Conservation (phyloP, 2,888 invertebrate genomes). For the Tachina lurida region DNA sequence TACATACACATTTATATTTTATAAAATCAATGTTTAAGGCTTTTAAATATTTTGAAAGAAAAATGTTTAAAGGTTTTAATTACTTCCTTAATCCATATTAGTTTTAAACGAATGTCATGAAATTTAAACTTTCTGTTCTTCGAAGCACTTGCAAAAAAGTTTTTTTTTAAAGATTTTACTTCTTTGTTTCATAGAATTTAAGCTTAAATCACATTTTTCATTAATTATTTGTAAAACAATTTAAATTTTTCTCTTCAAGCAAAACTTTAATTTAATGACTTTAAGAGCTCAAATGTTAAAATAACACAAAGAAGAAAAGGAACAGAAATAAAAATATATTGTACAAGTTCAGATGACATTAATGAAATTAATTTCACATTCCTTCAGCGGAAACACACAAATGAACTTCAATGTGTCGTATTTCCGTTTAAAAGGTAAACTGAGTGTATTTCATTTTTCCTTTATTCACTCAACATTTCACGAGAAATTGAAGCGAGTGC, state of each 20-base stretch:
- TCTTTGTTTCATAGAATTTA: conserved; percentile 1
- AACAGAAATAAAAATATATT: not conserved
- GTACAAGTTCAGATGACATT: conserved; percentile 52
- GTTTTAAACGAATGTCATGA: no score
- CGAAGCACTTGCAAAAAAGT: no score
- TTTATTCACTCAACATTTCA: conserved; percentile 11
- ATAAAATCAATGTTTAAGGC: no score
- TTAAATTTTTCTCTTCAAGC: not conserved
- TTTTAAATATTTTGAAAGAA: no score
- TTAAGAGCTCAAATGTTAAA: not conserved
- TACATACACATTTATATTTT: no score
- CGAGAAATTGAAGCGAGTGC: not conserved
- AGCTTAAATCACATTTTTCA: conserved; percentile 18
- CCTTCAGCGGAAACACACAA: conserved; percentile 61
- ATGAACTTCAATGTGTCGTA: conserved; percentile 64
- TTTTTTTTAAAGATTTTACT: no score
- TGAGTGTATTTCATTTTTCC: conserved; percentile 38
- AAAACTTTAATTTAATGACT: conserved; percentile 24
- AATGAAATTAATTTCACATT: conserved; percentile 65
- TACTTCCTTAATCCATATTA: no score
- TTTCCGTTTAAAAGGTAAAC: conserved; percentile 55
- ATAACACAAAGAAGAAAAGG: not conserved
- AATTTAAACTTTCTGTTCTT: no score
- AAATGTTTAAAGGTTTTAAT: no score
- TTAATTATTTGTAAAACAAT: conserved; percentile 35